phyloP scores from a whole-genome alignment of 1,140 invertebrate genomes.

The Laupala kohalensis region DNA sequence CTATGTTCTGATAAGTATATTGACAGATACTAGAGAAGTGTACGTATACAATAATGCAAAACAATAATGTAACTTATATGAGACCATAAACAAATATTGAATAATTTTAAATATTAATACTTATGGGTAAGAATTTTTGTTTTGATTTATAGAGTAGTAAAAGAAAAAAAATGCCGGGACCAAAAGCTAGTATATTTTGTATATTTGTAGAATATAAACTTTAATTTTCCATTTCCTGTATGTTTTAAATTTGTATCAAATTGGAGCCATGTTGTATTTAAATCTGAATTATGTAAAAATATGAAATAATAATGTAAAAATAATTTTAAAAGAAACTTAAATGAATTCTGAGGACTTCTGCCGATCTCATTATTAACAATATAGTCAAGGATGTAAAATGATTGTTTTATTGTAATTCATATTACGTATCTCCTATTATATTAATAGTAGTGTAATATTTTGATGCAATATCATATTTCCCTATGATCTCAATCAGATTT shows the following conservation, averaged over 20 bases:
- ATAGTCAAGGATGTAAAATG: conserved; percentile 11
- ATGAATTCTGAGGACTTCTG: conserved; percentile 4
- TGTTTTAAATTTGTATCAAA: background rate
- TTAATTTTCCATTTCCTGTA: background rate
- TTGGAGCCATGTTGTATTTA: background rate
- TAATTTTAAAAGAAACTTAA: background rate
- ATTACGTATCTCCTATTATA: conserved; percentile 12
- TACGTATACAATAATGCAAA: too few relatives aligned
- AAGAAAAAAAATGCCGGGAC: too few relatives aligned
- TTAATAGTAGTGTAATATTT: conserved; percentile 1
- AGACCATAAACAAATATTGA: too few relatives aligned
- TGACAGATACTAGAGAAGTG: too few relatives aligned
- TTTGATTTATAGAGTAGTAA: too few relatives aligned
- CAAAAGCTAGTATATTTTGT: background rate
- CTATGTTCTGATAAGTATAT: too few relatives aligned
- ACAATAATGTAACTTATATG: too few relatives aligned
- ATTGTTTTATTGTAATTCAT: conserved; percentile 6
- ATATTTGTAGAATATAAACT: background rate
- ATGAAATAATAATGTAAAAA: background rate
- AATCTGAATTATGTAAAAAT: background rate
- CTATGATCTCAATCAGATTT: background rate
- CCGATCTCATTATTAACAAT: conserved; percentile 12
- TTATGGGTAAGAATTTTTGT: too few relatives aligned
- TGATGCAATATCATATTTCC: background rate
- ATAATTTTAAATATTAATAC: too few relatives aligned